These are phyloP conservation scores for Cheilinus undulatus DNA, from an alignment of 2,113 vertebrate genomes.

Conservation along the genomic window DNA sequence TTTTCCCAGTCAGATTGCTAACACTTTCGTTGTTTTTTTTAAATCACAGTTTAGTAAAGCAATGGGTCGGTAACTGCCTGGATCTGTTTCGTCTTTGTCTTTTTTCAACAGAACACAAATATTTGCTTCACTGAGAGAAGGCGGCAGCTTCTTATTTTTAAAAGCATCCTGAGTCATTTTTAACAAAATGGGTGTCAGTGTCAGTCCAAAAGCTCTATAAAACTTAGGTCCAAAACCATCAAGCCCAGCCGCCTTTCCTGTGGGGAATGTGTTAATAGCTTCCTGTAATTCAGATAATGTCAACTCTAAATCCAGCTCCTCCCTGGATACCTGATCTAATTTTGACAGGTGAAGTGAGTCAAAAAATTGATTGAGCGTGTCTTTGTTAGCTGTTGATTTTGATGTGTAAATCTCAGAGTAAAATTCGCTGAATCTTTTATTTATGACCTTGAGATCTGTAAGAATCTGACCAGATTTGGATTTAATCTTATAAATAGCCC, in stretches of 20 bases:
- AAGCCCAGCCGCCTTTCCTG: neutral
- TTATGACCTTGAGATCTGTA: neutral
- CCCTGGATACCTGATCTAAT: neutral
- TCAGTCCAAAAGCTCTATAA: neutral
- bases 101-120: constrained; percentile 15
- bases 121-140: neutral
- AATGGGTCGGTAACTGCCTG: neutral
- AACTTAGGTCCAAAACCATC: constrained; percentile 4
- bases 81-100: neutral
- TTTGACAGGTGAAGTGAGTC: neutral
- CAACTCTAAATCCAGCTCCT: neutral
- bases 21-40: neutral
- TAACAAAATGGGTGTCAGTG: neutral
- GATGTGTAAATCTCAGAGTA: neutral
- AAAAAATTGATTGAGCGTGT: neutral
- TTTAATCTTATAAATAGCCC: neutral
- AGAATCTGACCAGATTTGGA: neutral
- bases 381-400: neutral
- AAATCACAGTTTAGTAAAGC: constrained; percentile 4
- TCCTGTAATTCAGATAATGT: neutral
- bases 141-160: neutral
- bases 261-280: neutral
- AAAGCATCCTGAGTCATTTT: neutral
- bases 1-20: neutral
- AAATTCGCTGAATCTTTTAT: neutral